phyloP scores from a whole-genome alignment of 2,888 invertebrate genomes.

The Lycophotia porphyrea region DNA sequence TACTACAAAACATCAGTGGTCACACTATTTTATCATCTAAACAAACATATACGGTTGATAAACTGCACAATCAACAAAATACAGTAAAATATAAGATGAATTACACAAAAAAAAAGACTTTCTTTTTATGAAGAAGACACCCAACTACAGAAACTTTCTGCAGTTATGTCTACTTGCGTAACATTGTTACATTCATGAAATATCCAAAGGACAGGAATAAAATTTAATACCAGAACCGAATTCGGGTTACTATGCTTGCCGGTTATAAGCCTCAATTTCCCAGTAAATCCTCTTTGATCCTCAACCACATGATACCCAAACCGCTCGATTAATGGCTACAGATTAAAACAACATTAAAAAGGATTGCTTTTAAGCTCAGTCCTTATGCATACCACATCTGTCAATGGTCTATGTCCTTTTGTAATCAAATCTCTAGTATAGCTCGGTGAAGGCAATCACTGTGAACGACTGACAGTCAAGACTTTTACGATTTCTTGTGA shows the following conservation, averaged over 20 bases:
- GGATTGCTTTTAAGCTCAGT: constrained; percentile 40
- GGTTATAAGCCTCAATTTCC: constrained; percentile 28
- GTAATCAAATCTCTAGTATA: constrained; percentile 40
- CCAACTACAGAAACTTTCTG: neutral
- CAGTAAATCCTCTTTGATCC: constrained; percentile 64
- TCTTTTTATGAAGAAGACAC: constrained; percentile 8
- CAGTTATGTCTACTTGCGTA: neutral
- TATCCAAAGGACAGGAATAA: constrained; percentile 14
- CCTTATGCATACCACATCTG: constrained; percentile 37
- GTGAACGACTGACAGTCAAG: constrained; percentile 44
- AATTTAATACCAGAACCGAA: constrained; percentile 1
- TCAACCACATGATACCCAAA: constrained; percentile 62
- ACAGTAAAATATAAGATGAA: neutral
- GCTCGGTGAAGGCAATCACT: constrained; percentile 39
- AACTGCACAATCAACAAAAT: neutral
- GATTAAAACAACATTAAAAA: constrained; percentile 59
- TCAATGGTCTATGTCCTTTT: constrained; percentile 42
- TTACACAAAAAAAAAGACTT: neutral
- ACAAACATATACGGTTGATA: constrained; percentile 16
- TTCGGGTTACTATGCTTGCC: constrained; percentile 7
- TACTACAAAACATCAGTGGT: constrained; percentile 5
- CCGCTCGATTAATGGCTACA: constrained; percentile 63
- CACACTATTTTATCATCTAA: constrained; percentile 21
- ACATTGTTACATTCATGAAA: constrained; percentile 4
- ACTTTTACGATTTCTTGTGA: constrained; percentile 70